phyloP scores from a whole-genome alignment of 2,797 vertebrate genomes.

The Melanotaenia trifasciata region DNA sequence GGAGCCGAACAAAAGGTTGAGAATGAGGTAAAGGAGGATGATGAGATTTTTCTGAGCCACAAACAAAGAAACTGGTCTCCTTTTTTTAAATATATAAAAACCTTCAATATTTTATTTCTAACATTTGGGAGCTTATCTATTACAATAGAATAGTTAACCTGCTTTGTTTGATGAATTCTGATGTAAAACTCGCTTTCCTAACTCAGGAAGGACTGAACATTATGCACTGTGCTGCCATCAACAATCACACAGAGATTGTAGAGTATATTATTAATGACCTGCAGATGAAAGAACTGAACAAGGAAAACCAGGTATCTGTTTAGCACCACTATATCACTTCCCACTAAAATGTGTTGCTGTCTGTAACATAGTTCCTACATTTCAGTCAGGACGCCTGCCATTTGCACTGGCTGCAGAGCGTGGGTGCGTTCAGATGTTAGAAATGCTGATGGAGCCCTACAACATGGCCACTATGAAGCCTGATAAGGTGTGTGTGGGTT shows the following conservation, averaged over 20 bases:
- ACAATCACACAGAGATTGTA: conserved; percentile 86
- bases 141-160: background rate
- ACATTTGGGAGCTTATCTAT: background rate
- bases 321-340: background rate
- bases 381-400: conserved; percentile 82
- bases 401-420: conserved; percentile 89
- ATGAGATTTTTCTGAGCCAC: conserved; percentile 1
- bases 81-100: background rate
- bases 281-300: conserved; percentile 89
- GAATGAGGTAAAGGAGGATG: conserved; percentile 69
- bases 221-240: conserved; percentile 91
- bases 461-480: conserved; percentile 88
- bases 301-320: conserved; percentile 84
- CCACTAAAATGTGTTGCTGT: background rate
- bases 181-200: conserved; percentile 9
- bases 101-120: background rate
- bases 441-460: conserved; percentile 82
- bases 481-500: conserved; percentile 83
- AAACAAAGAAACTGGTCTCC: background rate
- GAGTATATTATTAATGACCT: conserved; percentile 91
- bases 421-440: conserved; percentile 86
- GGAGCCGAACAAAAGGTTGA: conserved; percentile 89
- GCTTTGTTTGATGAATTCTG: background rate
- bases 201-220: conserved; percentile 89
- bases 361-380: background rate